These are phyloP conservation scores for Sebastolobus altivelis DNA, from an alignment of 2,797 vertebrate genomes.

Conservation along the genomic window DNA sequence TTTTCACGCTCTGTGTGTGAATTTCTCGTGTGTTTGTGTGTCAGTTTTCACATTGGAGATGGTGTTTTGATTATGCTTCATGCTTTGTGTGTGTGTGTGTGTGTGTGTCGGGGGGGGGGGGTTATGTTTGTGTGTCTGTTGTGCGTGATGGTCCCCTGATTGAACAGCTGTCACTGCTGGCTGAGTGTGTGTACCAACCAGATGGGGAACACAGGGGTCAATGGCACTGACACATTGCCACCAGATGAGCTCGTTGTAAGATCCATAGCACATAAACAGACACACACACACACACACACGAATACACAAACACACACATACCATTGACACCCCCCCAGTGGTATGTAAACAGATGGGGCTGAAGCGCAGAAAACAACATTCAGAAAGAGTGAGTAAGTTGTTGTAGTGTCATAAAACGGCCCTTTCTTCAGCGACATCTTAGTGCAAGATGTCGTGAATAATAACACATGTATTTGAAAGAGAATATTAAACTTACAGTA, in stretches of 20 bases:
- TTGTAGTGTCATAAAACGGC: conserved; percentile 2
- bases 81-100: conserved; percentile 46
- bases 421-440: neutral
- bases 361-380: conserved; percentile 23
- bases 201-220: conserved; percentile 83
- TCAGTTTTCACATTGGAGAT: conserved; percentile 13
- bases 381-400: conserved; percentile 28
- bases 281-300: conserved; percentile 16
- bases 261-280: conserved; percentile 61
- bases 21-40: conserved; percentile 29
- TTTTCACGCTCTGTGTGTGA: conserved; percentile 39
- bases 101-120: conserved; percentile 11
- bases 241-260: conserved; percentile 76
- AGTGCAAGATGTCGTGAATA: neutral
- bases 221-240: conserved; percentile 80
- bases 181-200: conserved; percentile 79
- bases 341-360: conserved; percentile 68
- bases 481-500: neutral
- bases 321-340: conserved; percentile 39
- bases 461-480: neutral
- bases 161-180: conserved; percentile 83
- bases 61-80: conserved; percentile 31
- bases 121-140: conserved; percentile 59
- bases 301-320: neutral
- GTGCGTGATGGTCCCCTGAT: conserved; percentile 71